Evolutionary conservation across 1,140 invertebrate species (phyloP).

Genomic region (Lycorma delicatula): DNA sequence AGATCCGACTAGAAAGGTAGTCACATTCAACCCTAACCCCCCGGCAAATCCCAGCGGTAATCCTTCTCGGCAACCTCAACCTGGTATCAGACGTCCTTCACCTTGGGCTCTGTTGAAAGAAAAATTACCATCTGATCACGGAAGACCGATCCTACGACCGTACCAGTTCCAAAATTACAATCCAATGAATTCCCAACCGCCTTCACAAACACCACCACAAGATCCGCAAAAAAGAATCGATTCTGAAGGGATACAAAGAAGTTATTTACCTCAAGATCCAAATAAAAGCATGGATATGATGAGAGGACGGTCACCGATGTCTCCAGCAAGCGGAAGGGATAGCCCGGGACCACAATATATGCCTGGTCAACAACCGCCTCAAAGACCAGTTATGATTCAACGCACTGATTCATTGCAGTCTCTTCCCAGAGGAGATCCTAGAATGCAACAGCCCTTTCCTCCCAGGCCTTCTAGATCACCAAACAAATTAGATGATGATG

Average conservation of each 20-base stretch:
- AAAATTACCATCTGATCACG: not conserved
- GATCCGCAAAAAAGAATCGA: not conserved
- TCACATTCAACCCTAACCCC: not conserved
- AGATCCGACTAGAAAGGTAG: not conserved
- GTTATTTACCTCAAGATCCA: not conserved
- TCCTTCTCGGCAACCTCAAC: not conserved
- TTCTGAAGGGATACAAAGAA: not conserved
- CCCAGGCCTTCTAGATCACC: not conserved
- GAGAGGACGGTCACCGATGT: not conserved
- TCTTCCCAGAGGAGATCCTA: not conserved
- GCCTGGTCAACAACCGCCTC: not conserved
- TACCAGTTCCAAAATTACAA: not conserved
- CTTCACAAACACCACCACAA: not conserved
- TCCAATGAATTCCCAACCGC: not conserved
- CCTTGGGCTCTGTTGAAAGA: not conserved
- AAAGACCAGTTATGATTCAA: not conserved
- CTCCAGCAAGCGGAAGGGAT: not conserved
- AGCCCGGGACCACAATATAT: not conserved
- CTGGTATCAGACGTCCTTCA: not conserved
- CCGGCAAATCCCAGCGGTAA: not conserved
- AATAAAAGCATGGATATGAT: conserved; percentile 2
- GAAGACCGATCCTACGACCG: not conserved
- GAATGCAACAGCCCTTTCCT: not conserved
- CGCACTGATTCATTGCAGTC: not conserved
- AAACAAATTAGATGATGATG: not conserved